Evolutionary conservation across 23 tunicate genomes (phyloP).

Genomic region (Oikopleura vanhoeffeni): DNA sequence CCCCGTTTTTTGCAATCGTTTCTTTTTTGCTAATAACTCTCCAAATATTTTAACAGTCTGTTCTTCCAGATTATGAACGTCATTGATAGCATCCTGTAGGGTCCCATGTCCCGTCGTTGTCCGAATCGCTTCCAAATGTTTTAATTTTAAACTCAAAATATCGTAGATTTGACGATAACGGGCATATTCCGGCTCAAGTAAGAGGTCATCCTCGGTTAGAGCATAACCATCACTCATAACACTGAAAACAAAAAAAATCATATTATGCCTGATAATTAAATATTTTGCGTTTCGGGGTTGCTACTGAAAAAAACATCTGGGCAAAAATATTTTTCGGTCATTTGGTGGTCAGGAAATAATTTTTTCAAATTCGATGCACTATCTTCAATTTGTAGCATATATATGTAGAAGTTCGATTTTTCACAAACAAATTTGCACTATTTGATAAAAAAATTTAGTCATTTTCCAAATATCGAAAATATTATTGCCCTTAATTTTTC

Average conservation of each 20-base stretch:
- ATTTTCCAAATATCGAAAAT: too few species aligned
- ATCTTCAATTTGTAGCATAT: too few species aligned
- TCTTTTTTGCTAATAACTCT: neutral
- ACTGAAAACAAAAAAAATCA: neutral
- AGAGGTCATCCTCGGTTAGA: neutral
- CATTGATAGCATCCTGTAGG: neutral
- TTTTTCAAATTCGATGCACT: too few species aligned
- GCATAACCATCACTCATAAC: neutral
- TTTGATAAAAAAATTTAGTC: too few species aligned
- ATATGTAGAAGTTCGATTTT: too few species aligned
- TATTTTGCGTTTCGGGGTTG: too few species aligned
- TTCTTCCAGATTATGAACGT: neutral
- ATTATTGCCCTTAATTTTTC: too few species aligned
- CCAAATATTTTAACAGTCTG: neutral
- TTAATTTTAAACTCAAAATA: neutral
- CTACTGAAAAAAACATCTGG: too few species aligned
- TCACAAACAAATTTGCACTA: too few species aligned
- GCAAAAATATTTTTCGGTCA: too few species aligned
- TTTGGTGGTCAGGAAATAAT: too few species aligned
- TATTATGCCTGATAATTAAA: too few species aligned
- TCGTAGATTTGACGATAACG: neutral
- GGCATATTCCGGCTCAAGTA: neutral
- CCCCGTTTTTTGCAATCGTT: neutral
- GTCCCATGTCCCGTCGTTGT: neutral
- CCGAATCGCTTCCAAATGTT: neutral